Evolutionary conservation across 1,140 invertebrate genomes (phyloP).

Genomic region (Pseudachorutes palmiensis): DNA sequence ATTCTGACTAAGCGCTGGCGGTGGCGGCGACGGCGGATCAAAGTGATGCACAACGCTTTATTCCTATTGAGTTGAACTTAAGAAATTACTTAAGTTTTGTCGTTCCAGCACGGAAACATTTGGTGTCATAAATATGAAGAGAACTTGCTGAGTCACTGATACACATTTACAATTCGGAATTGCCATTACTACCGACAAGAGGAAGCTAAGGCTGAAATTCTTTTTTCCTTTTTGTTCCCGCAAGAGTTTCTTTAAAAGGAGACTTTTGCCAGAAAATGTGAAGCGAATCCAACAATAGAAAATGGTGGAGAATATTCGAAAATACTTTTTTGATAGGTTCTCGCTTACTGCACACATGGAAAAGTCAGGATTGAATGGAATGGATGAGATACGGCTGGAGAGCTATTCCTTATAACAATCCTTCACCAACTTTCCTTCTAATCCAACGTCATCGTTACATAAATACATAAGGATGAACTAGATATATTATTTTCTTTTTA

Average conservation of each 20-base stretch:
- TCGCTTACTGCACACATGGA: neutral
- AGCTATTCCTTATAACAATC: neutral
- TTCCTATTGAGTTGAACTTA: neutral
- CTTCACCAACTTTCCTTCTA: no score
- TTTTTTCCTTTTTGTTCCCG: neutral
- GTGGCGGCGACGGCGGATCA: no score
- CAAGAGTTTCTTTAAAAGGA: neutral
- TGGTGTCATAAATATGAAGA: neutral
- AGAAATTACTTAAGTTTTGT: neutral
- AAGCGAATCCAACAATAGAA: neutral
- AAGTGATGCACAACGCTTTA: no score
- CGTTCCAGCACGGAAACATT: neutral
- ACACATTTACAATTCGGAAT: neutral
- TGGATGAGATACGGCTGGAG: neutral
- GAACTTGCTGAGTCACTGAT: neutral
- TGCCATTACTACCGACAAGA: neutral
- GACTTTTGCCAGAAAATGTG: neutral
- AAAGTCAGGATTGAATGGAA: neutral
- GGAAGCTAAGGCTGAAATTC: neutral
- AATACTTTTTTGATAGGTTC: constrained; percentile 8
- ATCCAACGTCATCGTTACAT: no score
- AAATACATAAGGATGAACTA: neutral
- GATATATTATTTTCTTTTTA: neutral
- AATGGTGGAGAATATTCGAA: neutral
- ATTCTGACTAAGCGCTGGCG: no score